phyloP scores from a whole-genome alignment of 2,113 vertebrate genomes.

The Microcebus lehilahytsara region DNA sequence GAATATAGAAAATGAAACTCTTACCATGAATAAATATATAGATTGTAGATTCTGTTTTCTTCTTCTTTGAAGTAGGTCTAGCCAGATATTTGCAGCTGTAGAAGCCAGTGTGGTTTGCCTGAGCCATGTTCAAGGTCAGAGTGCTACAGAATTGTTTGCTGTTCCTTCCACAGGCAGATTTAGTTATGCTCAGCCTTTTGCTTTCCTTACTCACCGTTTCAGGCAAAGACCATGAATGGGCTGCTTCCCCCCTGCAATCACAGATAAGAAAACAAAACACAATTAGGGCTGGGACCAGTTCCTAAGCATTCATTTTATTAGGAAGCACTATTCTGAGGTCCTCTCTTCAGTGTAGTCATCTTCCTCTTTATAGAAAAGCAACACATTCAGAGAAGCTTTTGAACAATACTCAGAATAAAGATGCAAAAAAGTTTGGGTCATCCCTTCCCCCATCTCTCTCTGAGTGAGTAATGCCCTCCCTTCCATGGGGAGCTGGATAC shows the following conservation, averaged over 20 bases:
- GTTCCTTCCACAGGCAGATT: constrained; percentile 87
- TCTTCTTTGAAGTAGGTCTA: constrained; percentile 77
- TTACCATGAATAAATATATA: constrained; percentile 97
- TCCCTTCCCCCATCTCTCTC: background rate
- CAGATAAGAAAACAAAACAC: constrained; percentile 79
- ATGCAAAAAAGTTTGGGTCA: background rate
- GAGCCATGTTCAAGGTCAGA: constrained; percentile 85
- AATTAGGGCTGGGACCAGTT: constrained; percentile 70
- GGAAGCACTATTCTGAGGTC: constrained; percentile 68
- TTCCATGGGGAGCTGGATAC: background rate
- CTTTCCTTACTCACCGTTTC: constrained; percentile 83
- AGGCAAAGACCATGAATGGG: constrained; percentile 92
- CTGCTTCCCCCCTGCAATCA: constrained; percentile 89
- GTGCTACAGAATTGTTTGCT: constrained; percentile 89
- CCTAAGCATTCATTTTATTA: constrained; percentile 71
- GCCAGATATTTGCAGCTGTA: constrained; percentile 90
- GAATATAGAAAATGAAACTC: constrained; percentile 55
- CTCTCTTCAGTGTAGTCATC: constrained; percentile 57
- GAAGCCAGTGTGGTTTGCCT: constrained; percentile 90
- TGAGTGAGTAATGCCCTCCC: background rate
- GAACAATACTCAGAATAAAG: constrained; percentile 57
- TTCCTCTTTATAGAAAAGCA: constrained; percentile 74
- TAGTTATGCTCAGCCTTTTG: constrained; percentile 83
- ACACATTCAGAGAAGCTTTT: constrained; percentile 57
- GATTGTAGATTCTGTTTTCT: constrained; percentile 83